These are phyloP conservation scores for Hypsibius dujardini DNA, from an alignment of 1,140 invertebrate genomes.

Conservation along the genomic window DNA sequence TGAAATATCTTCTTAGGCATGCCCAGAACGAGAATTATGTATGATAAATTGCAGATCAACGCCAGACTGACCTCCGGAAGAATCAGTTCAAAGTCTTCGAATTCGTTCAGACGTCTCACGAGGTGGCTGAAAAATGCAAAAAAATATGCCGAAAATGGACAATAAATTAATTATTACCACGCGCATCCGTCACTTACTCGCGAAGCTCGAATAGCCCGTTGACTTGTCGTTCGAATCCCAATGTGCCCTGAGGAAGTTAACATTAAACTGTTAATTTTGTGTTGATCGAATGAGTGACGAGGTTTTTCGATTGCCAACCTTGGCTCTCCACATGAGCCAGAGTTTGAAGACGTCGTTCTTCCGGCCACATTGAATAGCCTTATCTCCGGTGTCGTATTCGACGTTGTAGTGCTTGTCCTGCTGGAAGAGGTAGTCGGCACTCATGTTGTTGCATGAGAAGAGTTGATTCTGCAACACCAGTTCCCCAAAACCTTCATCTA, in stretches of 20 bases:
- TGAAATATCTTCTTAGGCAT: too few relatives aligned
- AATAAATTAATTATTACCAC: too few relatives aligned
- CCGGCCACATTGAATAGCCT: slow-evolving; percentile 94
- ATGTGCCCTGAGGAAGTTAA: slow-evolving; percentile 48
- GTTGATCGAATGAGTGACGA: background rate
- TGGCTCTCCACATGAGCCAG: slow-evolving; percentile 94
- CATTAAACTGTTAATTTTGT: background rate
- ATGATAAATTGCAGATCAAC: too few relatives aligned
- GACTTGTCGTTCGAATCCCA: slow-evolving; percentile 76
- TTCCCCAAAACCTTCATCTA: slow-evolving; percentile 16
- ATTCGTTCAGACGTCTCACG: slow-evolving; percentile 28
- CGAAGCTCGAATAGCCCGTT: slow-evolving; percentile 71
- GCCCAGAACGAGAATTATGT: too few relatives aligned
- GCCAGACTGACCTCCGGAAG: slow-evolving; percentile 29
- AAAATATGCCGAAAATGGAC: slow-evolving; percentile 34
- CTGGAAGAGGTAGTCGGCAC: slow-evolving; percentile 95
- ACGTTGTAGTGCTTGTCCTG: slow-evolving; percentile 97
- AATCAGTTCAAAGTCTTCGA: slow-evolving; percentile 77
- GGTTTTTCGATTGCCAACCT: slow-evolving; percentile 41
- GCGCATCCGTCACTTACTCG: slow-evolving; percentile 32
- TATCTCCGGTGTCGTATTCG: slow-evolving; percentile 91
- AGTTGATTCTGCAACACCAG: slow-evolving; percentile 58
- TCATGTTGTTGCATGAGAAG: slow-evolving; percentile 86
- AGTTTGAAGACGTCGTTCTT: slow-evolving; percentile 98
- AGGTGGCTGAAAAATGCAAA: slow-evolving; percentile 58